Evolutionary conservation across 35 echinoderm and acorn worm genomes (phyloP).

Genomic region (Apostichopus californicus): DNA sequence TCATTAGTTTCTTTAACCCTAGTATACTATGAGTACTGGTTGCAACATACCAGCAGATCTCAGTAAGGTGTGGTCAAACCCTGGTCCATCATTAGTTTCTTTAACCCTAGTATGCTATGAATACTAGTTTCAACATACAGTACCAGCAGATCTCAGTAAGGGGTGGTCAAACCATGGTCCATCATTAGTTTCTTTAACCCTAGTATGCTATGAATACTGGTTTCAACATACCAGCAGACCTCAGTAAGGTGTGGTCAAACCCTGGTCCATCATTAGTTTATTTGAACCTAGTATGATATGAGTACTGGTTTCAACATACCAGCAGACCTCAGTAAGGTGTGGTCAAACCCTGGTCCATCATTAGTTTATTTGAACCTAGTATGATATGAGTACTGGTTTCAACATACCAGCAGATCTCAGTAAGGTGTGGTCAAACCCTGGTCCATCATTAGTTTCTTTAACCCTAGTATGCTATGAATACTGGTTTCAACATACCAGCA

Average conservation of each 20-base stretch:
- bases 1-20: too few relatives aligned
- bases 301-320: conserved; percentile 29
- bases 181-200: background rate
- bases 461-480: too few relatives aligned
- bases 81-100: background rate
- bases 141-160: conserved; percentile 8
- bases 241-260: conserved; percentile 47
- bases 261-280: conserved; percentile 14
- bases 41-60: conserved; percentile 7
- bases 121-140: background rate
- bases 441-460: too few relatives aligned
- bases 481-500: conserved; percentile 33
- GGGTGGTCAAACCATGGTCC: too few relatives aligned
- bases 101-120: too few relatives aligned
- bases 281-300: too few relatives aligned
- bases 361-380: too few relatives aligned
- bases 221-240: conserved; percentile 42
- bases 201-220: background rate
- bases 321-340: conserved; percentile 27
- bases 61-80: conserved; percentile 45
- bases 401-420: conserved; percentile 42
- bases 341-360: conserved; percentile 35
- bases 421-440: conserved; percentile 50
- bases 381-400: too few relatives aligned
- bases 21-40: too few relatives aligned